phyloP scores from a whole-genome alignment of 2,797 vertebrate species.

The Pipistrellus kuhlii region DNA sequence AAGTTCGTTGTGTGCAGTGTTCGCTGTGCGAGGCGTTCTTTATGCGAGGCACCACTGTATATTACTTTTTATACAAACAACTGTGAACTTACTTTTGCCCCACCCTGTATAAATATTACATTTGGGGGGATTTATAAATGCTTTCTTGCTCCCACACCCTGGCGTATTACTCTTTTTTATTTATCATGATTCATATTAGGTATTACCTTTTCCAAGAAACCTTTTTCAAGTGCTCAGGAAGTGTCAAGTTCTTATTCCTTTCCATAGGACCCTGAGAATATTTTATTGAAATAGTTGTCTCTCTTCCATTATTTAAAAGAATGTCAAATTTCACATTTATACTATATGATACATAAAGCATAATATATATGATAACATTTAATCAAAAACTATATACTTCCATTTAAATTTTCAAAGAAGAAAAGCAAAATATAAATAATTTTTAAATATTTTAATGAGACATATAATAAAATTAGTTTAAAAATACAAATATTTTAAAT shows the following conservation, averaged over 20 bases:
- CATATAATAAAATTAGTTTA: background rate
- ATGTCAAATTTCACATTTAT: background rate
- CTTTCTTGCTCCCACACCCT: background rate
- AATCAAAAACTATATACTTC: background rate
- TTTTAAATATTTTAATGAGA: constrained; percentile 3
- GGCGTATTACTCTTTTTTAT: background rate
- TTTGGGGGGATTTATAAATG: background rate
- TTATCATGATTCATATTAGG: background rate
- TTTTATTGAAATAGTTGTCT: background rate
- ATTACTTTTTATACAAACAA: background rate
- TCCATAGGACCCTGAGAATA: background rate
- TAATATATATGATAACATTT: background rate
- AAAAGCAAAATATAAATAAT: background rate
- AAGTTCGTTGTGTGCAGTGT: too few species aligned
- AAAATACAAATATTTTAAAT: background rate
- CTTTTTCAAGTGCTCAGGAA: background rate
- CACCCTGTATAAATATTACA: background rate
- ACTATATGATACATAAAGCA: background rate
- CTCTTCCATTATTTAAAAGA: background rate
- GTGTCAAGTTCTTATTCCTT: background rate
- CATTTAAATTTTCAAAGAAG: background rate
- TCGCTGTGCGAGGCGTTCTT: too few species aligned
- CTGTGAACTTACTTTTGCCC: background rate
- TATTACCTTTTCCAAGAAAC: background rate
- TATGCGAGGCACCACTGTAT: too few species aligned